These are phyloP conservation scores for Halcyon malimbica DNA, from an alignment of 2,113 vertebrate genomes.

Conservation along the genomic window DNA sequence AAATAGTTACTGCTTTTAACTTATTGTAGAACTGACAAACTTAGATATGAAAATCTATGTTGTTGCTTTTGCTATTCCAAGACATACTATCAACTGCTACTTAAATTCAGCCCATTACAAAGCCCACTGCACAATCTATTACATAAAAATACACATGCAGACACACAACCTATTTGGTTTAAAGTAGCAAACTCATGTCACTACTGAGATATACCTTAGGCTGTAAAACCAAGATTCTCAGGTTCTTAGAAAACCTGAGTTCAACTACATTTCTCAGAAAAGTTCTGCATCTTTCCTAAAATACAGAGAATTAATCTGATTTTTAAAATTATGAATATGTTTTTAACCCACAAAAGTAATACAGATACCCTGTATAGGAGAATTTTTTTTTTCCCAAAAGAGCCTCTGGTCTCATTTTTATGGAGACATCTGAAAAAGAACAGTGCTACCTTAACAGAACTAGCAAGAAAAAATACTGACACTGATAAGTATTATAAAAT, in stretches of 20 bases:
- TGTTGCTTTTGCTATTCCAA: background rate
- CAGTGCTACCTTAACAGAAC: conserved; percentile 52
- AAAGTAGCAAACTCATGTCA: background rate
- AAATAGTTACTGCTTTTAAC: background rate
- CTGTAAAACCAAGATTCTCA: background rate
- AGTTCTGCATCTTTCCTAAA: background rate
- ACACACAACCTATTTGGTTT: background rate
- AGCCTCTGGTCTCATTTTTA: conserved; percentile 14
- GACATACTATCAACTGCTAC: background rate
- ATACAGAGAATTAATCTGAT: background rate
- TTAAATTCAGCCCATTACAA: background rate
- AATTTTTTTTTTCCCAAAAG: background rate
- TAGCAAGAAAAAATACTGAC: conserved; percentile 49
- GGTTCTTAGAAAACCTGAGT: background rate
- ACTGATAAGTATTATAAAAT: conserved; percentile 70
- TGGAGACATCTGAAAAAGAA: conserved; percentile 43
- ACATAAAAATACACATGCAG: background rate
- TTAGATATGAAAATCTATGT: conserved; percentile 3
- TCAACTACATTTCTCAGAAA: background rate
- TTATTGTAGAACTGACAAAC: background rate
- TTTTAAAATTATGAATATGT: background rate
- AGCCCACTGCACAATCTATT: background rate
- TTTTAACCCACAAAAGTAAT: background rate
- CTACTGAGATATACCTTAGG: background rate
- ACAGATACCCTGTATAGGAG: background rate